A percentile compares a stretch with the other conserved stretches of the same genome.
phyloP scores from a whole-genome alignment of 2,797 vertebrate species.

The Synaphobranchus kaupii region DNA sequence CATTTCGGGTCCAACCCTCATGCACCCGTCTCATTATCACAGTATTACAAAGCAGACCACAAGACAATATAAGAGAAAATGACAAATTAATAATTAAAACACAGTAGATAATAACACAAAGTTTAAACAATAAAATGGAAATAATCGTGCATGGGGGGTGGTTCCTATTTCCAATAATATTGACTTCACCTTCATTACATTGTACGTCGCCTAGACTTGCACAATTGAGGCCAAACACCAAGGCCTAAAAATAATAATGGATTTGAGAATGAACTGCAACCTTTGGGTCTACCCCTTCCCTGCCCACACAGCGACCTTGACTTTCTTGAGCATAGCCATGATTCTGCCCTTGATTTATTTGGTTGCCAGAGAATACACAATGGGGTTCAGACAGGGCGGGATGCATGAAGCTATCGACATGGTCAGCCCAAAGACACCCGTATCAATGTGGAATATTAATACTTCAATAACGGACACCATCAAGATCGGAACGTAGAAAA shows the following conservation, averaged over 20 bases:
- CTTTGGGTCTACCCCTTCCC: background rate
- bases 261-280: background rate
- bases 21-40: too few species aligned
- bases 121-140: too few species aligned
- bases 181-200: too few species aligned
- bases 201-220: background rate
- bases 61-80: too few species aligned
- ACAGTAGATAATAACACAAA: too few species aligned
- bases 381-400: background rate
- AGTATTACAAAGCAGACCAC: too few species aligned
- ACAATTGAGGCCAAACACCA: background rate
- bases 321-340: background rate
- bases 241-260: background rate
- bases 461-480: background rate
- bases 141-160: too few species aligned
- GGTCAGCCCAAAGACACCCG: background rate
- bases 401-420: background rate
- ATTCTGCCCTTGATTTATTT: background rate
- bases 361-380: background rate
- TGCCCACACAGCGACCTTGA: background rate
- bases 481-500: background rate
- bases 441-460: background rate
- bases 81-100: too few species aligned
- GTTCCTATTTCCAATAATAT: too few species aligned
- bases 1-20: too few species aligned